Conservation (phyloP, 2,113 vertebrate genomes). For the Oncorhynchus gorbuscha region DNA sequence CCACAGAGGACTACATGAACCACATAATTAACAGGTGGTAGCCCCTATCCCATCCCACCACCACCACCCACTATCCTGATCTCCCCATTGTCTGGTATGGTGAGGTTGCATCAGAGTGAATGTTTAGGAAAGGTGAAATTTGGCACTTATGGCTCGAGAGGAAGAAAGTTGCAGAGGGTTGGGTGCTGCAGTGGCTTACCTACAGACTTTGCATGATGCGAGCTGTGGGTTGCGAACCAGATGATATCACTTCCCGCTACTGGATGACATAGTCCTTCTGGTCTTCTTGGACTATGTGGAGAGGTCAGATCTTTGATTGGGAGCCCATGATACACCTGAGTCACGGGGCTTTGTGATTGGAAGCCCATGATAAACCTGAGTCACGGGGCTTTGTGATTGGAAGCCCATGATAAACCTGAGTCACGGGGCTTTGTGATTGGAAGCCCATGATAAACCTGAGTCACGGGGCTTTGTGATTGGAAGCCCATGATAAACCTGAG, state of each 20-base stretch:
- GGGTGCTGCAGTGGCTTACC: not conserved
- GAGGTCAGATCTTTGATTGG: not conserved
- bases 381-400: no score
- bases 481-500: no score
- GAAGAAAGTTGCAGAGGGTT: not conserved
- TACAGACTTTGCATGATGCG: not conserved
- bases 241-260: not conserved
- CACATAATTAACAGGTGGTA: conserved; percentile 99
- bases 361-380: not conserved
- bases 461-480: no score
- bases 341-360: not conserved
- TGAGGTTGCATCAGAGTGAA: not conserved
- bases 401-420: no score
- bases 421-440: no score
- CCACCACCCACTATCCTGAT: conserved; percentile 31
- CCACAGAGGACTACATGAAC: conserved; percentile 99
- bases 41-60: conserved; percentile 44
- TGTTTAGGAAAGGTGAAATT: not conserved
- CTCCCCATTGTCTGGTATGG: not conserved
- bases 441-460: no score
- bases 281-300: not conserved
- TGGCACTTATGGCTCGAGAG: not conserved
- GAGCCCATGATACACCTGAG: no score
- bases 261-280: not conserved
- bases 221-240: not conserved